Base-by-base conservation (phyloP, 2,888 invertebrate species). In the Microctonus aethiopoides region DNA sequence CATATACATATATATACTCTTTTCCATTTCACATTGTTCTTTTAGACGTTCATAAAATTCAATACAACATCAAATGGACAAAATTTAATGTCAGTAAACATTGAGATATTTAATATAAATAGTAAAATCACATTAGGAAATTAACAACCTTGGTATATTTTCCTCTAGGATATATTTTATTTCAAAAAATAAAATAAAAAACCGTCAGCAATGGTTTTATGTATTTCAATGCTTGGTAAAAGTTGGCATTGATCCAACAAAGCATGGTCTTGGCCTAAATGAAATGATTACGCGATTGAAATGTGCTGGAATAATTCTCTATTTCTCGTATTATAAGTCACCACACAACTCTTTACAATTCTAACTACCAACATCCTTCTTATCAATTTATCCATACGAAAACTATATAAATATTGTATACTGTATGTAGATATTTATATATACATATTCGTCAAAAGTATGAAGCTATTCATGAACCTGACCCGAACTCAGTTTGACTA, bases 221-320 rank as follows among this genome's bases (percentile, higher is more conserved):
- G 34, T 32, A 32, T 26, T 26, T 51, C 7, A 26, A 62, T 62
- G 32, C 26, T 51, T 22, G 11, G 6, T 16, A 46, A 6, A 46
- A 46, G 20, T 51, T 63, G 62, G 51, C 63, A 52, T 34, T 16
- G 6, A 13, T 22, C 51, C 63, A 63, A 52, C 10, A 7, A 22
- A 34, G 52, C 60, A 39, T 60, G 39, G 4, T 60, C 39, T 36
- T 60, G 60, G 24, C 13, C 39, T 60, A 34, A 39, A 60, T 39
- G 34, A 34, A 52, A 32, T 20, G 63, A 63, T 63, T 63, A 13
- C 34, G 2, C 24, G 16, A 16, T 46, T 46, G 9, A 46, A 46
- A 46, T n/a, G 16, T 46, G 46, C 46, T 7, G n/a, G 16, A 2
- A 46, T 46, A 46, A 16, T 46, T 3, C 16, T 46, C 16, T 6